phyloP scores from a whole-genome alignment of 2,888 invertebrate species.

The Dryocosmus kuriphilus region DNA sequence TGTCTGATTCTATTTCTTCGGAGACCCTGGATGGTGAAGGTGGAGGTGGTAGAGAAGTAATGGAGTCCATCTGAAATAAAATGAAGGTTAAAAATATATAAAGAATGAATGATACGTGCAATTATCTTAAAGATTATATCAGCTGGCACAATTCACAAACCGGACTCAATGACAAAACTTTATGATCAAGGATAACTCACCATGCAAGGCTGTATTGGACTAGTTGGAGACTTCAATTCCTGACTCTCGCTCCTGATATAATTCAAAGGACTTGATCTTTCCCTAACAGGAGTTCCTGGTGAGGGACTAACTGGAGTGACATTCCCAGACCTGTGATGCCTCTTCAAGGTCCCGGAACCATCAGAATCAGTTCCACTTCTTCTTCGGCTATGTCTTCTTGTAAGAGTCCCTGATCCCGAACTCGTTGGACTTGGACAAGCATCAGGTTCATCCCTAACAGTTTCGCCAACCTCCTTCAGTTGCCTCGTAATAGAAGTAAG shows the following conservation, averaged over 20 bases:
- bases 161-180: no score
- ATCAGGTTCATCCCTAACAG: slow-evolving; percentile 80
- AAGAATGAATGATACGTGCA: background rate
- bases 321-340: slow-evolving; percentile 78
- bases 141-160: no score
- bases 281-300: slow-evolving; percentile 79
- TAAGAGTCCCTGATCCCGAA: slow-evolving; percentile 78
- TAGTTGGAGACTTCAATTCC: slow-evolving; percentile 73
- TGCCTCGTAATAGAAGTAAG: slow-evolving; percentile 94
- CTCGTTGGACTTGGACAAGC: slow-evolving; percentile 78
- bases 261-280: slow-evolving; percentile 78
- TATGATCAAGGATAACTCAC: slow-evolving; percentile 54
- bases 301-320: slow-evolving; percentile 78
- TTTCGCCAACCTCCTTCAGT: slow-evolving; percentile 92
- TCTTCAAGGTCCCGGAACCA: slow-evolving; percentile 74
- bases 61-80: slow-evolving; percentile 79
- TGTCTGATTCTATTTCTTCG: slow-evolving; percentile 80
- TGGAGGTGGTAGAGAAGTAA: slow-evolving; percentile 79
- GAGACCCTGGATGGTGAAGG: slow-evolving; percentile 77
- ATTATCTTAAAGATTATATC: no score
- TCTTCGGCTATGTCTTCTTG: slow-evolving; percentile 81
- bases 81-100: background rate
- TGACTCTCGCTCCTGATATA: slow-evolving; percentile 70
- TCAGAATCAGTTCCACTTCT: slow-evolving; percentile 79
- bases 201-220: slow-evolving; percentile 73